phyloP scores from a whole-genome alignment of 2,113 vertebrate genomes.

The Parus major region DNA sequence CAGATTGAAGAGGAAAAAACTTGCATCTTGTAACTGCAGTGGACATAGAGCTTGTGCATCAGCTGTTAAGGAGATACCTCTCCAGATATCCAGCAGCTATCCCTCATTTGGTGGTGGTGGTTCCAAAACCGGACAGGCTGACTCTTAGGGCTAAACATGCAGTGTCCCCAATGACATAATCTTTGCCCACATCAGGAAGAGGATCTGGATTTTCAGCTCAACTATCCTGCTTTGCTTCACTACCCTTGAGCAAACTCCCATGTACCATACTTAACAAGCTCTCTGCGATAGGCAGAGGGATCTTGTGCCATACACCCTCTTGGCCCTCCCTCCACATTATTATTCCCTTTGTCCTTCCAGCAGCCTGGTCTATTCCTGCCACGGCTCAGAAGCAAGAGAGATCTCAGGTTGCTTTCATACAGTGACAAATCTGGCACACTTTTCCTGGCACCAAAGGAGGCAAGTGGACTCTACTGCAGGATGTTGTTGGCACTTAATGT shows the following conservation, averaged over 20 bases:
- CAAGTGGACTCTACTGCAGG: not conserved
- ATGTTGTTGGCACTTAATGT: not conserved
- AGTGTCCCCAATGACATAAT: not conserved
- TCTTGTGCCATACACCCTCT: not conserved
- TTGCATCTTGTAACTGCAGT: not conserved
- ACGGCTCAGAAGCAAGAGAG: not conserved
- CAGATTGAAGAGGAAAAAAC: not conserved
- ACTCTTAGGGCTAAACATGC: not conserved
- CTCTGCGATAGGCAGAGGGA: not conserved
- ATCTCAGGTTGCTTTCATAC: not conserved
- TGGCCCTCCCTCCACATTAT: rapidly evolving
- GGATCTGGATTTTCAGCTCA: not conserved
- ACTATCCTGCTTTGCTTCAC: not conserved
- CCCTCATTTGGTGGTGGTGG: not conserved
- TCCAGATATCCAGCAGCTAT: not conserved
- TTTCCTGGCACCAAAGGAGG: not conserved
- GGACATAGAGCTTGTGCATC: not conserved
- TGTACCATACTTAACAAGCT: not conserved
- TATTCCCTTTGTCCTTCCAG: not conserved
- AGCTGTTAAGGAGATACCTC: not conserved
- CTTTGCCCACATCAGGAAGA: not conserved
- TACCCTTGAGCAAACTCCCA: not conserved
- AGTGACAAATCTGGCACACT: not conserved
- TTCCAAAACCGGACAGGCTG: not conserved
- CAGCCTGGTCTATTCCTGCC: not conserved